Evolutionary conservation across 64 coral and sea anemone species (phyloP).

Genomic region (Montipora efflorescens): DNA sequence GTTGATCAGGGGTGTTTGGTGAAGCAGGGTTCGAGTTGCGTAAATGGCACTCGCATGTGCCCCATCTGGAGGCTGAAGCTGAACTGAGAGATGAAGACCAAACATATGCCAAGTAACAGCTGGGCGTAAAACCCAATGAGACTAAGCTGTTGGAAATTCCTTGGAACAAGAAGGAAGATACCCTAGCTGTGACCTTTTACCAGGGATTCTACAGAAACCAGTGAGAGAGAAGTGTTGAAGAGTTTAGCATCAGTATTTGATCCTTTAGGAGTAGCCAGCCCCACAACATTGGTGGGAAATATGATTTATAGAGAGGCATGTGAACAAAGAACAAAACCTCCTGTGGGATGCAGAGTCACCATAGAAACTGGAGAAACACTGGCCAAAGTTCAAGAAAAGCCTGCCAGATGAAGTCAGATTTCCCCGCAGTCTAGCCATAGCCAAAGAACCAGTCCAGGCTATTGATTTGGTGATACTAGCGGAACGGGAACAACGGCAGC

Average conservation of each 20-base stretch:
- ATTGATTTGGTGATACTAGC: conserved; percentile 29
- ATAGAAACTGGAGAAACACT: neutral
- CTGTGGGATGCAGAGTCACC: conserved; percentile 11
- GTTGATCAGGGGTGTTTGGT: conserved; percentile 5
- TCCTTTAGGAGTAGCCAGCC: conserved; percentile 33
- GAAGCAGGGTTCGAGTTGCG: conserved; percentile 49
- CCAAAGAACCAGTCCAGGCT: neutral
- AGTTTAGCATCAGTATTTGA: conserved; percentile 24
- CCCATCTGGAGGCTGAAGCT: neutral
- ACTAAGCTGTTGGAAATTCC: conserved; percentile 37
- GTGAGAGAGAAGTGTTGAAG: conserved; percentile 31
- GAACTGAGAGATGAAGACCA: conserved; percentile 14
- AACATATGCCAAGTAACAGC: conserved; percentile 62
- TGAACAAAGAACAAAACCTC: neutral
- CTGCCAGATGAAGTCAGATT: conserved; percentile 30
- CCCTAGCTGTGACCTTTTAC: conserved; percentile 11
- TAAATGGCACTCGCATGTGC: conserved; percentile 61
- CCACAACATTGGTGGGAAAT: conserved; percentile 16
- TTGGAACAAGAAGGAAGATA: conserved; percentile 58
- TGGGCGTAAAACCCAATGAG: conserved; percentile 59
- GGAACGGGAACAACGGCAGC: conserved; percentile 34
- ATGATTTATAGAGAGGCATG: conserved; percentile 32
- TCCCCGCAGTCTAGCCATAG: neutral
- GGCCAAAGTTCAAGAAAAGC: neutral
- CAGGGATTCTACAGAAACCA: conserved; percentile 2